Base-by-base conservation (phyloP, 2,797 vertebrate genomes). In the Myotis myotis region DNA sequence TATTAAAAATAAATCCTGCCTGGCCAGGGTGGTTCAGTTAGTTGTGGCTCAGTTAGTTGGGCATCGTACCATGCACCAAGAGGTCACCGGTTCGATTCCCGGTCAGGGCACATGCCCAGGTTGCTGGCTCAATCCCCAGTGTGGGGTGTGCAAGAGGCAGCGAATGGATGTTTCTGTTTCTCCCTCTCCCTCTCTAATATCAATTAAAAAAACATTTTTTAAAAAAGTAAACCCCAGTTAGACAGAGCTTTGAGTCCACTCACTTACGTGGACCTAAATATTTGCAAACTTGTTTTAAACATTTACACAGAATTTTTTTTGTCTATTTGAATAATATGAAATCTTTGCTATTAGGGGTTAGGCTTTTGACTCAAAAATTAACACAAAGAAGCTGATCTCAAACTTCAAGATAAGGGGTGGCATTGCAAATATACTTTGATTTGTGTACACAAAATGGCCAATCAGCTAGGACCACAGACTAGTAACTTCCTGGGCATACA, bases 271-370 rank as follows among this genome's bases (percentile, higher is more conserved):
- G 36, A 92, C 38, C 57, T 80, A 90, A 82, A 82, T 92, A 95
- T 87, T 44, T 95, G 79, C 38, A 94, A 81, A 62, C 38, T 66
- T 89, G 36, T 91, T 87, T 72, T 86, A 93, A 92, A 95, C 19
- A 57, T 92, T 94, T 78, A 75, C 47, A 79, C 79, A n/a, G 38
- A 86, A 84, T 75, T 95, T 71, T 80, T 85, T 53, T 80, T 64
- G 7, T 70, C 9, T 72, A 10, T 76, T 82, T 81, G 49, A 72
- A 92, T 74, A 53, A 70, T 13, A 71, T 30, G 36, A 71, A 94
- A 17, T 25, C 82, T 90, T 83, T 88, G 38, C 55, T 93, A 36
- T 74, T 68, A 75, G 51, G 51, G 68, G 23, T 83, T 94, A 15
- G 80, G 38, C 60, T 89, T 91, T 85, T 78, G 91, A 84, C 28